A percentile compares a stretch with the other conserved stretches of the same genome.
Conservation (phyloP, 2,888 invertebrate species). For the Hirtodrosophila confusa region DNA sequence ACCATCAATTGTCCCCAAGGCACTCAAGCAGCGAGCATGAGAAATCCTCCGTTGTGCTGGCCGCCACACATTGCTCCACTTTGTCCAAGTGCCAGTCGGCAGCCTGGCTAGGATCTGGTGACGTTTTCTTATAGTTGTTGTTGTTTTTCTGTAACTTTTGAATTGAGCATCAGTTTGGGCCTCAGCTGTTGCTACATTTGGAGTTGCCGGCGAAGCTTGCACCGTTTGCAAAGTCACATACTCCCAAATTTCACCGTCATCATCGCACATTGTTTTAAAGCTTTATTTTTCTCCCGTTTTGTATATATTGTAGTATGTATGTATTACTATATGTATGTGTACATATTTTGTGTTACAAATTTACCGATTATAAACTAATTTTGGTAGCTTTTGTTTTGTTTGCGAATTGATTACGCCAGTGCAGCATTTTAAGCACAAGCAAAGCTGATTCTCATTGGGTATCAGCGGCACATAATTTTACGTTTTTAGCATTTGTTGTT, state of each 20-base stretch:
- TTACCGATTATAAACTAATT: slow-evolving; percentile 40
- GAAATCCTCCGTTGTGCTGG: slow-evolving; percentile 60
- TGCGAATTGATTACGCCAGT: slow-evolving; percentile 32
- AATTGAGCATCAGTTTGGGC: slow-evolving; percentile 24
- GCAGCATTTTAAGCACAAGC: slow-evolving; percentile 47
- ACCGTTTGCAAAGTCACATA: slow-evolving; percentile 55
- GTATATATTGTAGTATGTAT: background rate
- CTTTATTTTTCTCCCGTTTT: slow-evolving; percentile 58
- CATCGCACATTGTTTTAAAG: slow-evolving; percentile 66
- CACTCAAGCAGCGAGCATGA: slow-evolving; percentile 71
- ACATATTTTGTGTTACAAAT: slow-evolving; percentile 17
- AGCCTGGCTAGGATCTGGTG: slow-evolving; percentile 62
- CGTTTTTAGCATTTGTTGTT: slow-evolving; percentile 53
- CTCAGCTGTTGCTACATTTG: background rate
- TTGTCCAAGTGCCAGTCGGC: slow-evolving; percentile 87
- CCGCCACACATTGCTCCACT: slow-evolving; percentile 85
- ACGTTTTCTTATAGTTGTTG: background rate
- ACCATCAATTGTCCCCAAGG: slow-evolving; percentile 91
- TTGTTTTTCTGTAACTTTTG: slow-evolving; percentile 6
- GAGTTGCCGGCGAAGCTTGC: slow-evolving; percentile 30
- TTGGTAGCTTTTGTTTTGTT: slow-evolving; percentile 24
- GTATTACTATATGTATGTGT: slow-evolving; percentile 3
- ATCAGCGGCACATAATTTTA: slow-evolving; percentile 57
- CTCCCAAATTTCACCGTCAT: slow-evolving; percentile 67
- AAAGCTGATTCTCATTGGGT: slow-evolving; percentile 21